Percentiles rank a stretch among this genome's conserved stretches.
These are phyloP conservation scores for Trichoplusia ni DNA, from an alignment of 1,140 invertebrate genomes.

Conservation along the genomic window DNA sequence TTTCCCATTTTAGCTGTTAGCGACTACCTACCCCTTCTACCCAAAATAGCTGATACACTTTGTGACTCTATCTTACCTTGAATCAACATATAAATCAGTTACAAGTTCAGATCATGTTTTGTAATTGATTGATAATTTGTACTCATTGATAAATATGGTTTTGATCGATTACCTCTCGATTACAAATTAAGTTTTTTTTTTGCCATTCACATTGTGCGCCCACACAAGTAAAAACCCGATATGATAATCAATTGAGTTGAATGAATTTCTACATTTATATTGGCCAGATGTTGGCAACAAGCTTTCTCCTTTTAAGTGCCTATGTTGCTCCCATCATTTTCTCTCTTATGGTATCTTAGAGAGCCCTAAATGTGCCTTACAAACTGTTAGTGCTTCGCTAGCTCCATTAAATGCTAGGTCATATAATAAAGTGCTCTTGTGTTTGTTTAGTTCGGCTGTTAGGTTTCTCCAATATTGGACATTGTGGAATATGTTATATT, in stretches of 20 bases:
- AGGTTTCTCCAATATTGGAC: too few relatives aligned
- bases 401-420: too few relatives aligned
- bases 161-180: slow-evolving; percentile 30
- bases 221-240: slow-evolving; percentile 15
- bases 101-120: neutral
- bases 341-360: neutral
- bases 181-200: slow-evolving; percentile 32
- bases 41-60: too few relatives aligned
- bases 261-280: slow-evolving; percentile 29
- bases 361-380: neutral
- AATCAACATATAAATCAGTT: neutral
- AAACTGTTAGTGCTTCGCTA: neutral
- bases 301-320: slow-evolving; percentile 6
- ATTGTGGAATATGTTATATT: too few relatives aligned
- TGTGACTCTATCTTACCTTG: neutral
- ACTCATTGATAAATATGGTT: slow-evolving; percentile 14
- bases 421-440: too few relatives aligned
- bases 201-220: neutral
- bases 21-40: too few relatives aligned
- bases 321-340: neutral
- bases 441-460: too few relatives aligned
- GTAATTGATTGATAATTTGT: slow-evolving; percentile 2
- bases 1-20: too few relatives aligned
- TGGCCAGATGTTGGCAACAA: slow-evolving; percentile 20
- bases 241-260: slow-evolving; percentile 26